Conservation (phyloP, 2,797 vertebrate species). For the Catharus ustulatus region DNA sequence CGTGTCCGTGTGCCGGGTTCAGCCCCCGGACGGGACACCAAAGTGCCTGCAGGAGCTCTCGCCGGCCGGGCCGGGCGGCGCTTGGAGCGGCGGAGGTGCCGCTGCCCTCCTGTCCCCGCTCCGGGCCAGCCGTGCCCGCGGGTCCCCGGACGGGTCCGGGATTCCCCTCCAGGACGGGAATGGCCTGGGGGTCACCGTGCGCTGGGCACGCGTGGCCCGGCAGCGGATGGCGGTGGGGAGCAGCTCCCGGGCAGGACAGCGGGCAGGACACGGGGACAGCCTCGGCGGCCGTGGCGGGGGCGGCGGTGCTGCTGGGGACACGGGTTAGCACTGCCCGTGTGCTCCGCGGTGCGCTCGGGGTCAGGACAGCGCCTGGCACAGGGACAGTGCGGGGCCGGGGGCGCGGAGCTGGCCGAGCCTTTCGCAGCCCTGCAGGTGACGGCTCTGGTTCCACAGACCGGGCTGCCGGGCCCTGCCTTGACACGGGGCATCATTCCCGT, state of each 20-base stretch:
- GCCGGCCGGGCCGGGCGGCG: neutral
- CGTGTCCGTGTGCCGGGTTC: neutral
- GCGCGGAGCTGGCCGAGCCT: accelerated
- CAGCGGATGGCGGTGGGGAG: neutral
- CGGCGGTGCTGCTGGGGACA: neutral
- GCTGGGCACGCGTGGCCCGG: neutral
- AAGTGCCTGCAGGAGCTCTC: neutral
- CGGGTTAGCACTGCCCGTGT: neutral
- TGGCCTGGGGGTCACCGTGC: neutral
- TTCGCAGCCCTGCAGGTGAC: accelerated
- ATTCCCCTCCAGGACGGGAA: neutral
- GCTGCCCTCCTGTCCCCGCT: neutral
- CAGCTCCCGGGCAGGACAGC: neutral
- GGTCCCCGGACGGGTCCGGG: neutral
- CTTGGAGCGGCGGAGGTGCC: neutral
- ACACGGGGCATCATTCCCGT: accelerated
- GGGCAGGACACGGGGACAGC: neutral
- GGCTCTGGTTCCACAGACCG: accelerated
- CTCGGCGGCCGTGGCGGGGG: neutral
- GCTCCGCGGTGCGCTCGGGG: neutral
- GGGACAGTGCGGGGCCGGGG: accelerated
- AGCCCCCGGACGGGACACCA: neutral
- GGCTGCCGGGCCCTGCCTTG: neutral
- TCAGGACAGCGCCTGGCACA: accelerated
- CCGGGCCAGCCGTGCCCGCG: neutral